phyloP scores from a whole-genome alignment of 1,140 invertebrate species.

The Ladona fulva region DNA sequence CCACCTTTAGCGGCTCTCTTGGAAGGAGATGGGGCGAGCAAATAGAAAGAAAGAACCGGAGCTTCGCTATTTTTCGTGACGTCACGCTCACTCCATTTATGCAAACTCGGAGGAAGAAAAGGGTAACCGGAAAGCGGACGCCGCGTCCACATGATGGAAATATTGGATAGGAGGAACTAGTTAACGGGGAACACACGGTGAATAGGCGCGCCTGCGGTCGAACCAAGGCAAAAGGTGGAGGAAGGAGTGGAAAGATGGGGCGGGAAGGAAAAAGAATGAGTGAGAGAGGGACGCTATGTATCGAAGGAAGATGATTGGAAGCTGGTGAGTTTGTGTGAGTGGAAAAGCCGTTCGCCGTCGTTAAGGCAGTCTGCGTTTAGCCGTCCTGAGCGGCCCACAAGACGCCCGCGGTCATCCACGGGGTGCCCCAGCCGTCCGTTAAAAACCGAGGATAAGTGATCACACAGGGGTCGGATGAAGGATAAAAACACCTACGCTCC shows the following conservation, averaged over 20 bases:
- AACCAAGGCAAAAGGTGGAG: not conserved
- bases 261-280: not conserved
- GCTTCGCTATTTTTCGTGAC: not conserved
- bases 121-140: not conserved
- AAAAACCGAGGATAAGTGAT: not conserved
- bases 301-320: slow-evolving; percentile 5
- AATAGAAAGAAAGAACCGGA: not conserved
- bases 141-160: not conserved
- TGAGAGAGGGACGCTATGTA: not conserved
- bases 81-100: slow-evolving; percentile 8
- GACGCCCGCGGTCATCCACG: not conserved
- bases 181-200: not conserved
- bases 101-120: not conserved
- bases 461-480: not conserved
- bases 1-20: not conserved
- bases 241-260: not conserved
- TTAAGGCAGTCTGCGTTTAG: not conserved
- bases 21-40: not conserved
- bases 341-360: not conserved
- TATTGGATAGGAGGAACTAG: not conserved
- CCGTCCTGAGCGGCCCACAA: not conserved
- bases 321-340: not conserved
- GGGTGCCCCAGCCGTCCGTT: not conserved
- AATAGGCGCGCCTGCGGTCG: not conserved
- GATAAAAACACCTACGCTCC: slow-evolving; percentile 4